phyloP scores from a whole-genome alignment of 2,888 invertebrate genomes.

The Glyphotaelius pellucidus region DNA sequence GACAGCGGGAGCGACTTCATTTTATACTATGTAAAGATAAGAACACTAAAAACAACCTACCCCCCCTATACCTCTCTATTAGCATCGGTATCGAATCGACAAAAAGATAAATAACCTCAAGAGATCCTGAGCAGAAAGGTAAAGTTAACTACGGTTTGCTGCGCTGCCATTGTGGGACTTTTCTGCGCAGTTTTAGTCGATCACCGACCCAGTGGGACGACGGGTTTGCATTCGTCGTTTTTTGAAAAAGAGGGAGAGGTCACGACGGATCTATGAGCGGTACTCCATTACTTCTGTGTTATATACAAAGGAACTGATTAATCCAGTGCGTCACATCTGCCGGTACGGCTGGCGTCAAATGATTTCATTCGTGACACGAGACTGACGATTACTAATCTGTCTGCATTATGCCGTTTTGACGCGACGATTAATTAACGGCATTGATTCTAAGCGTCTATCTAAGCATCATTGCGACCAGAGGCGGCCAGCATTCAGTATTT shows the following conservation, averaged over 20 bases:
- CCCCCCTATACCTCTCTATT: too few relatives aligned
- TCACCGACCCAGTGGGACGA: too few relatives aligned
- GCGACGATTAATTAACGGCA: slow-evolving; percentile 15
- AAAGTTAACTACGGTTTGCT: too few relatives aligned
- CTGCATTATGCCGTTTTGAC: slow-evolving; percentile 44
- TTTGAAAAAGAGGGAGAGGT: neutral
- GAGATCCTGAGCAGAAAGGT: too few relatives aligned
- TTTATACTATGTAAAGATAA: too few relatives aligned
- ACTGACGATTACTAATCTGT: slow-evolving; percentile 32
- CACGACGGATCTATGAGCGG: neutral
- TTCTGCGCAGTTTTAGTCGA: too few relatives aligned
- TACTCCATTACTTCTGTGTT: neutral
- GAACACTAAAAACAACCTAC: too few relatives aligned
- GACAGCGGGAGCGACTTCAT: too few relatives aligned
- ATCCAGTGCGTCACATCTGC: neutral
- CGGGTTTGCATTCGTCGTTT: neutral
- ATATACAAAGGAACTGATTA: slow-evolving; percentile 25
- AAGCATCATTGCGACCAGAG: neutral
- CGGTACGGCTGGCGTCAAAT: slow-evolving; percentile 8
- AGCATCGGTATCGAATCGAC: too few relatives aligned
- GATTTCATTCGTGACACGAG: slow-evolving; percentile 33
- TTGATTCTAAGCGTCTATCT: slow-evolving; percentile 7
- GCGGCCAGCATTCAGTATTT: neutral
- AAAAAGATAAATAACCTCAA: too few relatives aligned
- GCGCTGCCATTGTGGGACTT: too few relatives aligned